Percentiles rank a stretch among this genome's conserved stretches.
Conservation (phyloP, 2,797 vertebrate genomes). For the Poeciliopsis presidionis region DNA sequence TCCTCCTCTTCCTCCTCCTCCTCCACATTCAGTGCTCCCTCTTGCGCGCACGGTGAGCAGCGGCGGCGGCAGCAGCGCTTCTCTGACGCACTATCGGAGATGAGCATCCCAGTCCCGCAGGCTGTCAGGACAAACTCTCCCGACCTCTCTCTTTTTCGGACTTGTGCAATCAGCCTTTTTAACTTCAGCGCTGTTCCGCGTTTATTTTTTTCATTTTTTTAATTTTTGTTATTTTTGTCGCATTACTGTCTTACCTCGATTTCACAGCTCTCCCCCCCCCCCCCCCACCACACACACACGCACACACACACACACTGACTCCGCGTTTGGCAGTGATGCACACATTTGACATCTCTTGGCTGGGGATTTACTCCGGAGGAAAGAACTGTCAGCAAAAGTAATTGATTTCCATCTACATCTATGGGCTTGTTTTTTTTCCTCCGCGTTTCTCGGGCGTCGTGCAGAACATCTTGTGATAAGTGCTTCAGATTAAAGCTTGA, state of each 20-base stretch:
- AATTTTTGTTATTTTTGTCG: neutral
- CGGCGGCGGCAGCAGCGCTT: slow-evolving; percentile 65
- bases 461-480: slow-evolving; percentile 56
- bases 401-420: slow-evolving; percentile 47
- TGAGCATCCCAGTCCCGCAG: slow-evolving; percentile 71
- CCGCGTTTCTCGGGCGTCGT: slow-evolving; percentile 31
- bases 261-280: neutral
- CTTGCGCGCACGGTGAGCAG: slow-evolving; percentile 69
- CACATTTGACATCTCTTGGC: slow-evolving; percentile 61
- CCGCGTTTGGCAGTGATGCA: slow-evolving; percentile 58
- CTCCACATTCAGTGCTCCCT: slow-evolving; percentile 74
- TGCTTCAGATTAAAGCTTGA: slow-evolving; percentile 47
- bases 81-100: slow-evolving; percentile 78
- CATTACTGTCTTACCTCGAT: slow-evolving; percentile 5
- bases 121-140: slow-evolving; percentile 64
- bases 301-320: neutral
- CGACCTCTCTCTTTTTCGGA: slow-evolving; percentile 57
- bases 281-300: no score
- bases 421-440: slow-evolving; percentile 21
- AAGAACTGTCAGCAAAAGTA: slow-evolving; percentile 69
- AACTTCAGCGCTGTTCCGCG: slow-evolving; percentile 9
- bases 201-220: neutral
- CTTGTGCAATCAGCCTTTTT: slow-evolving; percentile 54
- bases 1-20: slow-evolving; percentile 61
- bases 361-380: slow-evolving; percentile 78